Percentiles rank a stretch among this genome's conserved stretches.
Conservation (phyloP, 2,888 invertebrate species). For the Leucoptera coffeella region DNA sequence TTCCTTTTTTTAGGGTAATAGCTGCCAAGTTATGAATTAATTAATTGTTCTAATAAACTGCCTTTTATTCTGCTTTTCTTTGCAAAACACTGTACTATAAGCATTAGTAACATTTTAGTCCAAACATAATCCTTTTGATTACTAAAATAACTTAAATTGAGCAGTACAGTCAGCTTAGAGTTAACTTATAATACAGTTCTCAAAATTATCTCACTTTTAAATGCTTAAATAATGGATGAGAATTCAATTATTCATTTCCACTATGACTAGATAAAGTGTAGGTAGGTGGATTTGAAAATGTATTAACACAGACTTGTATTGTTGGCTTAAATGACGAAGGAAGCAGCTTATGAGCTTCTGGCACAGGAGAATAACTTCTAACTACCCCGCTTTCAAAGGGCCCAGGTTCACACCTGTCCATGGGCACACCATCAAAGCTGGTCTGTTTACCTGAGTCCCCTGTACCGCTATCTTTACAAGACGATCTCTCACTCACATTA, state of each 20-base stretch:
- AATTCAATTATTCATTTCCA: conserved; percentile 40
- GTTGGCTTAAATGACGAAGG: conserved; percentile 47
- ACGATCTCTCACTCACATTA: conserved; percentile 67
- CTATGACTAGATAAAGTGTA: conserved; percentile 52
- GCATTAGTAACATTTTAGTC: too few species aligned
- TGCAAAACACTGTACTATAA: too few species aligned
- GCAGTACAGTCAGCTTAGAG: too few species aligned
- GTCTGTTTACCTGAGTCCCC: conserved; percentile 73
- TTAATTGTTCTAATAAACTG: too few species aligned
- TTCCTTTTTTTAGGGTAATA: too few species aligned
- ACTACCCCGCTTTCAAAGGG: conserved; percentile 38
- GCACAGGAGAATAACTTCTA: conserved; percentile 41
- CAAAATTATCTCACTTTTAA: too few species aligned
- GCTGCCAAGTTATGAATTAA: too few species aligned
- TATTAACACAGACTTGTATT: conserved; percentile 49
- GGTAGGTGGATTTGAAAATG: conserved; percentile 46
- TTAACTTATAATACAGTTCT: too few species aligned
- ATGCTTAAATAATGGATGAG: too few species aligned
- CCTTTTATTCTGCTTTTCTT: too few species aligned
- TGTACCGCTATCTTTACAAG: conserved; percentile 75
- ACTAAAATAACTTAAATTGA: too few species aligned
- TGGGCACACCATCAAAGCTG: conserved; percentile 55
- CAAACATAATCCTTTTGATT: too few species aligned
- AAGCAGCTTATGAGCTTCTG: conserved; percentile 44
- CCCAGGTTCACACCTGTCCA: conserved; percentile 37